Conservation (phyloP, 2,797 vertebrate genomes). For the Euthynnus affinis region DNA sequence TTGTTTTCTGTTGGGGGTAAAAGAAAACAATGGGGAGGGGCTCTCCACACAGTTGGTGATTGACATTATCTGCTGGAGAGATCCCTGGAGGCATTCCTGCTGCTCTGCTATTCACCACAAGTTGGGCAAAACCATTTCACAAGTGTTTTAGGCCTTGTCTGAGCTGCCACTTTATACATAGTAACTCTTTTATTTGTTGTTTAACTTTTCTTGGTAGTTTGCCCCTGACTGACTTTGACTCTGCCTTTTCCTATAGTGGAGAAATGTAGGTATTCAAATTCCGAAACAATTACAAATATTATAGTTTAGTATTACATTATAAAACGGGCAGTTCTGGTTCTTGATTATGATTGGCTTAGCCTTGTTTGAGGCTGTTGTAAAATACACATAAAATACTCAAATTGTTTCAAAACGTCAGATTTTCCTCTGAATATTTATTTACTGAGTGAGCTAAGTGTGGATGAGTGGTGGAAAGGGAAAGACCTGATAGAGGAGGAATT, state of each 20-base stretch:
- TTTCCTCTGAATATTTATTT: too few species aligned
- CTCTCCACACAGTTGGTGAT: conserved; percentile 83
- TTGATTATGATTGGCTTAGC: too few species aligned
- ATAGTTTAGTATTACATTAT: neutral
- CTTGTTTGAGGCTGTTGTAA: too few species aligned
- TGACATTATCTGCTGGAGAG: conserved; percentile 87
- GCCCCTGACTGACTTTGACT: conserved; percentile 32
- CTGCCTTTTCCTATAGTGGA: neutral
- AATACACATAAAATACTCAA: too few species aligned
- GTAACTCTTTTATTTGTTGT: conserved; percentile 51
- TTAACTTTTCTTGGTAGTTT: conserved; percentile 40
- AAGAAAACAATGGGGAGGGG: conserved; percentile 85
- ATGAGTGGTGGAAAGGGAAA: too few species aligned
- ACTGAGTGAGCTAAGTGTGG: too few species aligned
- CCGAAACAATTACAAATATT: too few species aligned
- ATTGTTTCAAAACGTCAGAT: too few species aligned
- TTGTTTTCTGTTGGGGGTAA: conserved; percentile 86
- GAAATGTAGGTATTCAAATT: neutral
- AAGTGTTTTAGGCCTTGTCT: conserved; percentile 54
- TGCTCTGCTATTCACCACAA: conserved; percentile 68
- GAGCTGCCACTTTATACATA: conserved; percentile 54
- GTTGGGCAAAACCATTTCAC: conserved; percentile 65
- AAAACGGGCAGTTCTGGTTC: too few species aligned
- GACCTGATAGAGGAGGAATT: too few species aligned
- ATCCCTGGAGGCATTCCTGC: conserved; percentile 81